These are phyloP conservation scores for Rhagonycha lutea DNA, from an alignment of 2,888 invertebrate species.

Conservation along the genomic window DNA sequence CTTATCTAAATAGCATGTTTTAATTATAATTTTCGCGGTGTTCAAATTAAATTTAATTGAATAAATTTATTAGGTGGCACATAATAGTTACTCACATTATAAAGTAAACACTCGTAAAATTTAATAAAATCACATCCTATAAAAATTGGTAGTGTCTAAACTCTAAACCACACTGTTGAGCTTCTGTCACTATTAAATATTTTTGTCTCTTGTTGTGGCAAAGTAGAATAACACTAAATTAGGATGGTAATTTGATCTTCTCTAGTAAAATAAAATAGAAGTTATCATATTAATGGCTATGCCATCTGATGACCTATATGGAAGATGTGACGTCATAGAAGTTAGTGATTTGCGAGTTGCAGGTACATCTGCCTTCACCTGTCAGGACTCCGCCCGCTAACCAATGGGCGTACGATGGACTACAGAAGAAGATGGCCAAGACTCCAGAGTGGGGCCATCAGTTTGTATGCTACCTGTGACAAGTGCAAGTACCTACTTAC, in stretches of 20 bases:
- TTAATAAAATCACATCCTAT: neutral
- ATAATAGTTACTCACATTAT: neutral
- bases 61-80: neutral
- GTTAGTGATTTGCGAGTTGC: constrained; percentile 50
- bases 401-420: constrained; percentile 50
- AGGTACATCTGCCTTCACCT: constrained; percentile 49
- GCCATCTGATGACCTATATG: constrained; percentile 35
- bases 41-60: neutral
- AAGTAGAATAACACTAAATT: neutral
- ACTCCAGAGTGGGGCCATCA: constrained; percentile 50
- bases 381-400: constrained; percentile 50
- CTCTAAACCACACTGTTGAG: neutral
- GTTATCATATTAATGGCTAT: neutral
- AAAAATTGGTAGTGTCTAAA: neutral
- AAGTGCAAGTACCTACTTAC: constrained; percentile 48
- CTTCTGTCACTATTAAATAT: neutral
- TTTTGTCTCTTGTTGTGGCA: neutral
- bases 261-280: neutral
- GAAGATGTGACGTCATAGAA: constrained; percentile 39
- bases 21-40: neutral
- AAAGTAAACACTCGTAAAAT: neutral
- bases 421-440: constrained; percentile 54
- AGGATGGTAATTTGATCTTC: neutral
- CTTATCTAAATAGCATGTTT: neutral
- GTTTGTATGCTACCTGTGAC: constrained; percentile 49